Evolutionary conservation across 2,113 vertebrate genomes (phyloP), one percentile per base, ranked within the genome.

Genomic region (Elanus axillaris): DNA sequence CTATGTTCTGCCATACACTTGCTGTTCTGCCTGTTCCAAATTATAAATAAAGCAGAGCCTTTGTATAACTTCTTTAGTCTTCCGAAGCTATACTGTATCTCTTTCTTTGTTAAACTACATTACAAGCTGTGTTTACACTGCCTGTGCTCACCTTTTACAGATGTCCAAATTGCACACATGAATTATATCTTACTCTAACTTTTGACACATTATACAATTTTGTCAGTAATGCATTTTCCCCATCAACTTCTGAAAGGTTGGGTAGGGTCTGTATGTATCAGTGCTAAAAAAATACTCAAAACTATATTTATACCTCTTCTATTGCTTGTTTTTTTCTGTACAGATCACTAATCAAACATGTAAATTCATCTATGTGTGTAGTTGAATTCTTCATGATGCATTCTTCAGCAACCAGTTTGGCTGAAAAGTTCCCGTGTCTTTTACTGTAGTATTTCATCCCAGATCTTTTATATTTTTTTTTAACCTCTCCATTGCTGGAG

Each of bases 331-430:
- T 43, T 43, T 69, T 87, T 80, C 31, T 76, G 22, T 78, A 48
- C 0, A 3, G 12, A 43, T 77, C 16, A 31, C 53, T 82, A 45
- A 43, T 15, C 1, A 3, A 83, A 45, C 56, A 48, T 2, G 0
- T 22, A 79, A 55, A 79, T 63, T 89, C 11, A 47, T 47, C 67
- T 73, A 4, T 2, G 1, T 9, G 3, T 40, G 8, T 20, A 55
- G 55, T 26, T 40, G 3, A 62, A 73, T 81, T 68, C 9, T 62
- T 67, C 19, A 18, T 18, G 9, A 27, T 23, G 3, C 27, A 23
- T 62, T 72, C 56, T 48, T 75, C 23, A 80, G 23, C 26, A 60
- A 67, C 4, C 20, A 59, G 9, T 40, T 53, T 16, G 11, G 23
- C 69, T 93, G 47, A 62, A 90, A 77, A 40, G 3, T 32, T 88